Base-by-base conservation (phyloP, 1,140 invertebrate species). In the Monochamus saltuarius region DNA sequence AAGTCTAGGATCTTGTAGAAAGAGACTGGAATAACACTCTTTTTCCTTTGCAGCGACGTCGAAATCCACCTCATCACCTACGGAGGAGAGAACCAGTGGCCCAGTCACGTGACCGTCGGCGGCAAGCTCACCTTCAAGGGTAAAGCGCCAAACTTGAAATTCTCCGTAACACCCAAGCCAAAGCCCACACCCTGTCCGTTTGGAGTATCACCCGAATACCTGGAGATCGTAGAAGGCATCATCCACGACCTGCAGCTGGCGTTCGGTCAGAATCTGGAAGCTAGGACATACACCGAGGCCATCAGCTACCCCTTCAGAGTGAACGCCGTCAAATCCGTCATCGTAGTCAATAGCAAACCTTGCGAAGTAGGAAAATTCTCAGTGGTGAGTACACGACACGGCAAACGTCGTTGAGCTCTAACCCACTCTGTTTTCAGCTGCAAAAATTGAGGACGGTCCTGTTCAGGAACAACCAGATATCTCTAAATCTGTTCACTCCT, bases 301-400 rank as follows among this genome's bases (percentile, higher is more conserved):
- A 68, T 82, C 3, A 64, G 78, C 7, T 87, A 85, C 78, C 84
- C 84, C 37, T 87, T 84, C 78, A 80, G 86, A 72, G 73, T 81
- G 4, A 81, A 79, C 6, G 81, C 86, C 3, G 78, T 80, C 0
- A 87, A 84, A 64, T 78, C 78, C 19, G 82, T 87, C 9, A 69
- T 88, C 61, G 81, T 77, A 2, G 73, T 87, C 9, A 68, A 56
- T 11, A 56, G 66, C 13, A 43, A 64, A 36, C 61, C 65, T n/a
- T 76, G 74, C 54, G 53, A 70, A 65, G 56, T 64, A 16, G 68
- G 70, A 19, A 62, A 62, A 40, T 56, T 74, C 2, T 57, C 54
- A 36, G 40, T 49, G n/a, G 68, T 70, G 68, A 65, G 64, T 62
- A 11, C 11, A 16, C 10, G 22, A 17, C 11, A 4, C 45, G 45